Evolutionary conservation across 2,797 vertebrate species (phyloP), one percentile per base, ranked within the genome.

Genomic region (Ambastaia sidthimunki): DNA sequence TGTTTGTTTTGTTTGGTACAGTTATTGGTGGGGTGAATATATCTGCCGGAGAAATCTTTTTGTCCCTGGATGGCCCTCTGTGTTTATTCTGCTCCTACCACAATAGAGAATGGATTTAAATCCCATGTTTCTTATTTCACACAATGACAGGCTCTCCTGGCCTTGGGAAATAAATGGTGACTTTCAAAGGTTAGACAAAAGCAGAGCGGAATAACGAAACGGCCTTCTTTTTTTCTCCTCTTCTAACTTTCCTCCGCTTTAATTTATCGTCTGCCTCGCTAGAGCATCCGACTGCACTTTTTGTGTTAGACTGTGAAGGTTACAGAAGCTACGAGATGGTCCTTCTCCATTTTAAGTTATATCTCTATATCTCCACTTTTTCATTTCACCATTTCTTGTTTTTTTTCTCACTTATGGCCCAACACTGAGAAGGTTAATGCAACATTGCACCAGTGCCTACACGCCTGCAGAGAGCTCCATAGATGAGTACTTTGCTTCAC

Each of bases 71-170:
- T 1, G 2, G 47, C 47, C 18, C 28, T 47, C 57, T 4, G 13
- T 69, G 69, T 65, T 54, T 75, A 54, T 66, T 67, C 48, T 66
- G 25, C 31, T n/a, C 25, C 3, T 31, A 80, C 23, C 65, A 84
- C 86, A 85, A 85, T 86, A 81, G 84, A 85, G 68, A 89, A 89
- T 86, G 84, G 85, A 87, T 87, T 86, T 83, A 81, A 86, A 85
- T 86, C 81, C 76, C 76, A 86, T 86, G 86, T 87, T 86, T 86
- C 84, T 84, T 83, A 87, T 87, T 86, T 89, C 86, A 85, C 82
- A 86, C 78, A 76, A 73, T 67, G 82, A 81, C 72, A 80, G 25
- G 66, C 54, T 59, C 31, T 55, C 19, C 23, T 31, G 66, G 75
- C 37, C 68, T 74, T 74, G 54, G 57, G 44, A 73, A 82, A 78